Evolutionary conservation across 2,113 vertebrate species (phyloP), one percentile per base, ranked within the genome.

Genomic region (Salvelinus namaycush): DNA sequence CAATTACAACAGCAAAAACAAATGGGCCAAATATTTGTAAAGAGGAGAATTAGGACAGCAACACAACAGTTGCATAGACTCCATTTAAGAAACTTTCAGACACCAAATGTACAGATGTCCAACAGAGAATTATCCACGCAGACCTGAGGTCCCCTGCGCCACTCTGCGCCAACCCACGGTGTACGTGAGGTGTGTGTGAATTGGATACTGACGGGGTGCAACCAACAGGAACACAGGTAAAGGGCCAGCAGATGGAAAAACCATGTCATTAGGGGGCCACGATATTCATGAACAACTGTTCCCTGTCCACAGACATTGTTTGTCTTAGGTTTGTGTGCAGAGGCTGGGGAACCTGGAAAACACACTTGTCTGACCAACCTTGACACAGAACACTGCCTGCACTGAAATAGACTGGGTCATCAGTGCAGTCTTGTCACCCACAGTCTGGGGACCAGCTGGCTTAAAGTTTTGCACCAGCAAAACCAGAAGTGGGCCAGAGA

Each of bases 201-300:
- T 13, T 44, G 31, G 67, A 5, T 51, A 59, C 57, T 70, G 76
- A 81, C 48, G 18, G 82, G 73, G 70, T 60, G 70, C 66, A 76
- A 74, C 79, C 76, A 68, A 76, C 66, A 68, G 70, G 67, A 84
- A 84, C 78, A 62, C 29, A 44, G 74, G 64, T 68, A 68, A 73
- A 64, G 70, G 74, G 65, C 74, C 68, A 70, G 57, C 83, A 83
- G 81, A 82, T 76, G 77, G 81, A 20, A 68, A 44, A 44, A 44
- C 2, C 66, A 48, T 68, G 76, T 76, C 75, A 76, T 79, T 71
- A 79, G 39, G 20, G 60, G 72, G 65, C 66, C 31, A 29, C 48
- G 20, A 75, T 83, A 81, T 83, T 87, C 82, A 87, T 84, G 79
- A 81, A 79, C 86, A 85, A 87, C 81, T 85, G 83, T 80, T 85